Evolutionary conservation across 2,888 invertebrate species (phyloP), one percentile per base, ranked within the genome.

Genomic region (Oxytorus armatus): DNA sequence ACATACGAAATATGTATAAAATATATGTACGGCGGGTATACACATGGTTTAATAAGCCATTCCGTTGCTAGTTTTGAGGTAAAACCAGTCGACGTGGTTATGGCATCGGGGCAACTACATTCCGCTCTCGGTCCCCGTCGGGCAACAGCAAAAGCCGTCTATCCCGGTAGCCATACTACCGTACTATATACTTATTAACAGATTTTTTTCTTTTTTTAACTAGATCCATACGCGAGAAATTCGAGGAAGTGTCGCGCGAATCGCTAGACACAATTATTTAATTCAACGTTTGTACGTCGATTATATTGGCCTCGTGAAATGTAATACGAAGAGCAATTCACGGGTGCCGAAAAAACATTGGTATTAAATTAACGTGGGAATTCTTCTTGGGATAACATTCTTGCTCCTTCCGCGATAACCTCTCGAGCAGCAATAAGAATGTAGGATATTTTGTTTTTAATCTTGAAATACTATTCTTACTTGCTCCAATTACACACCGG

Each of bases 71-170:
- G 82, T 86, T 85, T 84, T 85, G 82, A 78, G 65, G 79, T 63
- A 84, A 85, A 85, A 85, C 85, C 82, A 72, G 85, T 83, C 80
- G 76, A 72, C 49, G 75, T 49, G 72, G 59, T 81, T 80, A 61
- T 81, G 87, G 86, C 81, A 86, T 77, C 78, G 81, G 16, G 42
- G 51, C 66, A 59, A 78, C 83, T 82, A 29, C 5, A 29, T 77
- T 77, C 57, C 65, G 10, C 21, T 44, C 57, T 36, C 33, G 47
- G 11, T n/a, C 47, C 66, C 42, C 63, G 65, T 44, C 18, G n/a
- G 72, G 8, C 57, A 44, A 57, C 14, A 44, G 57, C 65, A 14
- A 70, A 42, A 29, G 61, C 7, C 21, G 55, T 55, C 39, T 1
- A 74, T 47, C 65, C 65, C 74, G 74, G 65, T 57, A 65, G 74